Base-by-base conservation (phyloP, 1,140 invertebrate genomes). In the Drosophila santomea region DNA sequence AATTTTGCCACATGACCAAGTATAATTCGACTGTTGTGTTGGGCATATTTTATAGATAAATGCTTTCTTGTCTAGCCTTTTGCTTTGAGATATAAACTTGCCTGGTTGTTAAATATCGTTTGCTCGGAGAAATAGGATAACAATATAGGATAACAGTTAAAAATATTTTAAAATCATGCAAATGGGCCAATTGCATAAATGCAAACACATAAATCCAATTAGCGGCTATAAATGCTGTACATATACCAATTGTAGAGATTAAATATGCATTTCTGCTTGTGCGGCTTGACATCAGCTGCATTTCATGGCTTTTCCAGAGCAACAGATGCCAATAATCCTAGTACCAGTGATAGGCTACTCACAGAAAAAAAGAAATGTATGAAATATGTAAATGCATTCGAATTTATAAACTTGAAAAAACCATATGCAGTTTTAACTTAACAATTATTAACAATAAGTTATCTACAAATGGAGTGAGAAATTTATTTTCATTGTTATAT, bases 321-420 rank as follows among this genome's bases (percentile, higher is more conserved):
- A 20, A 47, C 62, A 58, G 62, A 43, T 63, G 52, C 52, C 51
- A 55, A 15, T 44, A 63, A 44, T 17, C 28, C 14, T 0, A 10
- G 32, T 32, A 8, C 12, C 3, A 48, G 12, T 8, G 1, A n/a
- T 39, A 2, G 11, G 4, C 4, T 5, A 14, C n/a, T n/a, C 38
- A 14, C 1, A 39, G 14, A 39, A 39, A 39, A 39, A 4, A n/a
- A 2, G 0, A 32, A 10, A 32, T 32, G 7, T 32, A 32, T 25
- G 4, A 4, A 25, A 25, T 1, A 20, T 20, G 20, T 2, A 20
- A 20, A 20, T 20, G 20, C 20, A 2, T 28, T 7, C 5, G 6
- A 28, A 5, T 1, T 28, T 28, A 7, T 28, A 28, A 6, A 28
- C 28, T 28, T 28, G 25, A 28, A 28, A 7, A 28, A 28, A 3